Evolutionary conservation across 2,888 invertebrate genomes (phyloP), one percentile per base, ranked within the genome.

Genomic region (Chalcosyrphus nemorum): DNA sequence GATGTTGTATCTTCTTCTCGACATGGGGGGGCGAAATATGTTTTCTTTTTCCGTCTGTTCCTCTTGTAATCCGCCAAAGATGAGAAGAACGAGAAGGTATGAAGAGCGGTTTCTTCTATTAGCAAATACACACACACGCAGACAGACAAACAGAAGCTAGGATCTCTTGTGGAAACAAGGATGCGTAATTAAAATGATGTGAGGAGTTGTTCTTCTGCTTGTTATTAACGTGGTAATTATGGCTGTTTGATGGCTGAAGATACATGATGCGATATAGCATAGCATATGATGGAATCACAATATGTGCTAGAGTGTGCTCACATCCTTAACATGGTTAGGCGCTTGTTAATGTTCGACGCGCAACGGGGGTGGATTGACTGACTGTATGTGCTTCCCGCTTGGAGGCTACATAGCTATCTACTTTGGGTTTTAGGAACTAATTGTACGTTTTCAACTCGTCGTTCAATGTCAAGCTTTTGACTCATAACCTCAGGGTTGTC

Each of bases 211-310:
- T 82, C 77, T 61, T 82, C 52, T 68, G 77, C 56, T 78, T 77
- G 82, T 77, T 82, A 78, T 82, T 82, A 82, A 82, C 72, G 82
- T 78, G 72, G 72, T 82, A 82, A 82, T 82, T 82, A 82, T 77
- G 72, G 82, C 63, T 82, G 82, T 71, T 81, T 76, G 70, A 81
- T 81, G 76, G 81, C 59, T 77, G 61, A 74, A 77, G 72, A 82
- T 82, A 82, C 82, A 82, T 35, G 78, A 61, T 47, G 43, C 72
- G 78, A 82, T 68, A 82, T 13, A 78, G 24, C n/a, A n/a, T n/a
- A 75, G 7, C 70, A 78, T 72, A 82, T 61, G 78, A 72, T 61
- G 45, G 70, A 71, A 65, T 75, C 56, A 63, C 43, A 68, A 61
- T 72, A n/a, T 47, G 29, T 52, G 29, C 41, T n/a, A n/a, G 38